These are phyloP conservation scores for Bryconaethiops microstoma DNA, from an alignment of 2,797 vertebrate genomes.

Conservation along the genomic window DNA sequence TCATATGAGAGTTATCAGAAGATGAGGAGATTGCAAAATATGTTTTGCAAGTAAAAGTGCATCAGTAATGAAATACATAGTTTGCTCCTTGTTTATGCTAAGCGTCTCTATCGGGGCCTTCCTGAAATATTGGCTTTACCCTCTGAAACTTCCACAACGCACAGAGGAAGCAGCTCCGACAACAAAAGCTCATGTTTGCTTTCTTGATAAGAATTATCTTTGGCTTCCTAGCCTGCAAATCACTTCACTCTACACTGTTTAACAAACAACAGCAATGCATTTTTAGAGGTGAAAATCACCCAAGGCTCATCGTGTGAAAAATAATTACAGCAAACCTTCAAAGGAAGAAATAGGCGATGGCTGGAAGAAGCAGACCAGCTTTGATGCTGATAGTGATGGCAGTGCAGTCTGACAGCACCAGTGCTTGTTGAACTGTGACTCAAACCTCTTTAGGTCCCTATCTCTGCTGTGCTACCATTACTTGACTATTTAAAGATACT, in stretches of 20 bases:
- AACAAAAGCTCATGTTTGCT: not conserved
- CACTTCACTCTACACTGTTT: not conserved
- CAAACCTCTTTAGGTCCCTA: slow-evolving; percentile 68
- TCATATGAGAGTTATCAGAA: not conserved
- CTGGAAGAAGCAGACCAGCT: slow-evolving; percentile 63
- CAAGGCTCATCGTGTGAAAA: slow-evolving; percentile 45
- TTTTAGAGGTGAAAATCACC: slow-evolving; percentile 34
- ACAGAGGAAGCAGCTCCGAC: not conserved
- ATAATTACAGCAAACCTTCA: slow-evolving; percentile 51
- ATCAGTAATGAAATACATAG: not conserved
- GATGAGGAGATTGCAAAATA: not conserved
- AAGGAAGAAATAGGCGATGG: slow-evolving; percentile 61
- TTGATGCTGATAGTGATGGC: slow-evolving; percentile 73
- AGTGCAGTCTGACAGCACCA: slow-evolving; percentile 67
- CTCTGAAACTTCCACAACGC: not conserved
- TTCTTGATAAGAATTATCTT: slow-evolving; percentile 14
- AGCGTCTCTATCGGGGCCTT: not conserved
- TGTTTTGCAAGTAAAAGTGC: slow-evolving; percentile 6
- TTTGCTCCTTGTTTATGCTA: slow-evolving; percentile 6
- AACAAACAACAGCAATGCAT: slow-evolving; percentile 7
- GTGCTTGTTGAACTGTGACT: slow-evolving; percentile 75
- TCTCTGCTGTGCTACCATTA: slow-evolving; percentile 72
- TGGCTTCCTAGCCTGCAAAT: not conserved
- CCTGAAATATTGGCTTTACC: not conserved
- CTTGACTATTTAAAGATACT: slow-evolving; percentile 82